These are phyloP conservation scores for Apis dorsata DNA, from an alignment of 1,140 invertebrate species.

Conservation along the genomic window DNA sequence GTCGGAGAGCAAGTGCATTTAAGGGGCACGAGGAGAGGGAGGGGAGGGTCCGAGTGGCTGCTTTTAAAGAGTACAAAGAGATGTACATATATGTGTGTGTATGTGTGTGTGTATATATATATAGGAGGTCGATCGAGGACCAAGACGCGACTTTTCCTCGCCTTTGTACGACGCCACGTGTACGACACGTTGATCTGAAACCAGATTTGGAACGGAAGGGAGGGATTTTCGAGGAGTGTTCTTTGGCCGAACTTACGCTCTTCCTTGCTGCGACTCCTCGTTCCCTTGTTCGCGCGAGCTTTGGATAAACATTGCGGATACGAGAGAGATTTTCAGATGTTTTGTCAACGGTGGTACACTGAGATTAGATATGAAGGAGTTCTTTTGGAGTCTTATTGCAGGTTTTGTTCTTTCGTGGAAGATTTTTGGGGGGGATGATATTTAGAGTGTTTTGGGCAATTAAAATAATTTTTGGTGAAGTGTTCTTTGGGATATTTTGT, in stretches of 20 bases:
- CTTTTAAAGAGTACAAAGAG: conserved; percentile 57
- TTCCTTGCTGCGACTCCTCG: no score
- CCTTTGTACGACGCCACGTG: no score
- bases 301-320: not conserved
- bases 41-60: conserved; percentile 37
- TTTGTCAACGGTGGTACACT: no score
- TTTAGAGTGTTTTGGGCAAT: no score
- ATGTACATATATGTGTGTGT: not conserved
- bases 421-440: no score
- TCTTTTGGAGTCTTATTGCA: no score
- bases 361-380: no score
- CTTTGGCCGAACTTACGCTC: not conserved
- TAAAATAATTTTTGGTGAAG: no score
- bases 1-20: conserved; percentile 25
- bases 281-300: not conserved
- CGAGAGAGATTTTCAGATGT: no score
- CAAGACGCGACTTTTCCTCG: not conserved
- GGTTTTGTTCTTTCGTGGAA: no score
- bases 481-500: no score
- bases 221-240: not conserved
- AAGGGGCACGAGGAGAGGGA: not conserved
- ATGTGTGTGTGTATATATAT: no score
- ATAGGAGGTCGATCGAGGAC: not conserved
- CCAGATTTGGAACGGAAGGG: not conserved
- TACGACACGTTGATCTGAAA: not conserved